Conservation (phyloP, 2,113 vertebrate genomes). For the Cynocephalus volans region DNA sequence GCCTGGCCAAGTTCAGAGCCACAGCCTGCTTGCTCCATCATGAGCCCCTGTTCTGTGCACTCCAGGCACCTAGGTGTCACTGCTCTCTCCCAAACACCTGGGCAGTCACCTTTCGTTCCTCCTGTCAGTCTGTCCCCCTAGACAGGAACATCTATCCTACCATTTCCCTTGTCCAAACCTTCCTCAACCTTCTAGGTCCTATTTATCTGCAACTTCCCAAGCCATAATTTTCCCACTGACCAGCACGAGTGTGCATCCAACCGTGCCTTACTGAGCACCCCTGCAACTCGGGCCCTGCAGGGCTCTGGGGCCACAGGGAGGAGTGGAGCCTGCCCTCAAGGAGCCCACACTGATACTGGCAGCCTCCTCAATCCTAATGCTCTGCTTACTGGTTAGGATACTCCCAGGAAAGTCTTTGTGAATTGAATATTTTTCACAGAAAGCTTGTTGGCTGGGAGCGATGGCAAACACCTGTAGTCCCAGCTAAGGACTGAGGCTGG, state of each 20-base stretch:
- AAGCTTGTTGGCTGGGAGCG: neutral
- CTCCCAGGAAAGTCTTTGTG: neutral
- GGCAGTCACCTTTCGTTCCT: neutral
- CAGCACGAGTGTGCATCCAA: neutral
- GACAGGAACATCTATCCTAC: neutral
- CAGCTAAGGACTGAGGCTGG: too few relatives aligned
- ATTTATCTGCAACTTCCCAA: too few relatives aligned
- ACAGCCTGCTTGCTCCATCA: neutral
- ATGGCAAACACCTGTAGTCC: too few relatives aligned
- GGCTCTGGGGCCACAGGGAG: neutral
- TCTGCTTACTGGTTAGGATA: neutral
- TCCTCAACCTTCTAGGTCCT: neutral
- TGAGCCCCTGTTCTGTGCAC: neutral
- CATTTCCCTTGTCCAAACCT: neutral
- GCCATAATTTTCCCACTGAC: neutral
- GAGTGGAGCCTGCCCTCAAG: neutral
- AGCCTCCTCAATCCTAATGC: neutral
- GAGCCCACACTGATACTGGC: neutral
- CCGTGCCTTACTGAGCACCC: neutral
- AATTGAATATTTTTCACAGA: neutral
- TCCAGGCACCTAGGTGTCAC: neutral
- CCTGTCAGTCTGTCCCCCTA: neutral
- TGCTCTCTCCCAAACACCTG: neutral
- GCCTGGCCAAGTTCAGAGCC: neutral
- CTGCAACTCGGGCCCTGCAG: neutral